Percentiles rank a stretch among this genome's conserved stretches.
phyloP scores from a whole-genome alignment of 1,140 invertebrate genomes.

The Eufriesea mexicana region DNA sequence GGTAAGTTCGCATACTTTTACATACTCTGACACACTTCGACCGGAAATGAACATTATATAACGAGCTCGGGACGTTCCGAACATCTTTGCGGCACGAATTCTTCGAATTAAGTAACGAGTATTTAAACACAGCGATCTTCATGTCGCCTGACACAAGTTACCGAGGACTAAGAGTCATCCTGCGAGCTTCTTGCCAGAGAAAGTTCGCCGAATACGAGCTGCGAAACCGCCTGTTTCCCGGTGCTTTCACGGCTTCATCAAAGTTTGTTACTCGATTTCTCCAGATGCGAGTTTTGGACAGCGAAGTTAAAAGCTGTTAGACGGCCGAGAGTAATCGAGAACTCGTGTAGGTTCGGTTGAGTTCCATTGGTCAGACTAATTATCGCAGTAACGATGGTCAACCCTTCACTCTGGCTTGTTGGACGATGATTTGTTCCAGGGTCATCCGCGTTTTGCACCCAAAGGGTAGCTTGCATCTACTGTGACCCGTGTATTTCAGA shows the following conservation, averaged over 20 bases:
- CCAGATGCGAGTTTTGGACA: constrained; percentile 29
- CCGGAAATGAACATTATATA: too few relatives aligned
- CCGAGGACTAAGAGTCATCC: constrained; percentile 20
- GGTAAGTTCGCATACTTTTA: too few relatives aligned
- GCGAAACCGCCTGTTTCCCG: constrained; percentile 27
- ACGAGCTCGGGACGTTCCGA: too few relatives aligned
- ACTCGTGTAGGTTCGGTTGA: constrained; percentile 18
- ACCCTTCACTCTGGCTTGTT: not conserved
- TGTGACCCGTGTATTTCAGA: too few relatives aligned
- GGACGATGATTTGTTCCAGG: not conserved
- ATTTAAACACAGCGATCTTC: not conserved
- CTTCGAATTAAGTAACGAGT: not conserved
- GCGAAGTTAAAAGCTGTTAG: constrained; percentile 46
- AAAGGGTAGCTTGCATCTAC: too few relatives aligned
- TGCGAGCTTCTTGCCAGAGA: not conserved
- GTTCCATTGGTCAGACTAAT: constrained; percentile 14
- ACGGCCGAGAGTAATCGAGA: constrained; percentile 34
- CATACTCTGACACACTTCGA: too few relatives aligned
- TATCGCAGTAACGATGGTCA: constrained; percentile 37
- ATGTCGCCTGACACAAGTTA: not conserved
- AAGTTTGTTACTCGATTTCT: constrained; percentile 57
- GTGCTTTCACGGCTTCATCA: constrained; percentile 45
- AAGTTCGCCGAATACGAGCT: constrained; percentile 21
- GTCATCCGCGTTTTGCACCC: too few relatives aligned
- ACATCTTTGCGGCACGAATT: too few relatives aligned